Percentiles rank a stretch among this genome's conserved stretches.
phyloP scores from a whole-genome alignment of 2,113 vertebrate species.

The Megaceryle maxima region DNA sequence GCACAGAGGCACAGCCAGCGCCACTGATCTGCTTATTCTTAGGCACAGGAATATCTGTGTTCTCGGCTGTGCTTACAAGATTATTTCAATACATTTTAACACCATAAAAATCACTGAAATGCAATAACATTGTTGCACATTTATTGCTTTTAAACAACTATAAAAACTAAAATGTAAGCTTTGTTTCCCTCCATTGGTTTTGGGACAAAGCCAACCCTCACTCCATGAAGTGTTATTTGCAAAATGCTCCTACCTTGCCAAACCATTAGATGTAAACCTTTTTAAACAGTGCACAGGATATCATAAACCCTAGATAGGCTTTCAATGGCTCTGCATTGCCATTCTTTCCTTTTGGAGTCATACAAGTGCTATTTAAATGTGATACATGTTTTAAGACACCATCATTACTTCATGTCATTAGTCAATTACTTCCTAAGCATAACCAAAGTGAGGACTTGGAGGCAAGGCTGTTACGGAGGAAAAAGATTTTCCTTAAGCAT shows the following conservation, averaged over 20 bases:
- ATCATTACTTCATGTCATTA: not conserved
- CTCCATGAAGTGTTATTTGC: constrained; percentile 29
- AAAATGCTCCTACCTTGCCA: constrained; percentile 32
- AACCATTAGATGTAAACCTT: constrained; percentile 44
- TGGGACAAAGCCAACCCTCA: constrained; percentile 44
- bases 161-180: constrained; percentile 3
- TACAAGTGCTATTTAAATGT: constrained; percentile 37
- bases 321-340: constrained; percentile 6
- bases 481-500: not conserved
- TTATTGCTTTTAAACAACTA: constrained; percentile 27
- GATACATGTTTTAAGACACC: constrained; percentile 33
- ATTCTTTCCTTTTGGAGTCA: constrained; percentile 32
- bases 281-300: constrained; percentile 28
- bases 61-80: not conserved
- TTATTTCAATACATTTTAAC: not conserved
- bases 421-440: constrained; percentile 39
- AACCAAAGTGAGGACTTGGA: not conserved
- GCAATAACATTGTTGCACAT: not conserved
- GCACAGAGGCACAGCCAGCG: not conserved
- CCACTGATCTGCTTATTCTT: not conserved
- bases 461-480: not conserved
- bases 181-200: constrained; percentile 9
- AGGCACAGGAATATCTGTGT: not conserved
- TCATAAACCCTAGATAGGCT: not conserved
- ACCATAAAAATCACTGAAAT: constrained; percentile 20